Conservation (phyloP, 2,113 vertebrate species). For the Microtus richardsoni region DNA sequence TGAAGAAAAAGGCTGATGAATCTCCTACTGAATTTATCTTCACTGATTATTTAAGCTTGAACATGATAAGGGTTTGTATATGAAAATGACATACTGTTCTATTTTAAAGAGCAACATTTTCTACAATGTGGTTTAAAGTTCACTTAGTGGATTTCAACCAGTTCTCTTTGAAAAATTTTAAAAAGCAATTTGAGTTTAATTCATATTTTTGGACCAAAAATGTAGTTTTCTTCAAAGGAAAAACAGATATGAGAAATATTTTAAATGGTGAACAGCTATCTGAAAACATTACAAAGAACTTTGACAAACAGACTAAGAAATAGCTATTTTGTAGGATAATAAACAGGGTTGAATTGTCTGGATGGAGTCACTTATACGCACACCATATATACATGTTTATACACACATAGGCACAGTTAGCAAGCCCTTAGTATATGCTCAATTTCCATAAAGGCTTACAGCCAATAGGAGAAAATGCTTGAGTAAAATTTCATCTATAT, state of each 20-base stretch:
- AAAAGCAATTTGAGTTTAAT: neutral
- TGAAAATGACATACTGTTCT: neutral
- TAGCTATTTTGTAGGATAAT: neutral
- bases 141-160: neutral
- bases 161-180: neutral
- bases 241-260: neutral
- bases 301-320: neutral
- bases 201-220: slow-evolving; percentile 22
- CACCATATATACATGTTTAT: neutral
- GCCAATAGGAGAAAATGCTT: neutral
- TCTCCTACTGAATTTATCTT: neutral
- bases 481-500: neutral
- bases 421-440: neutral
- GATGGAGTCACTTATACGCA: neutral
- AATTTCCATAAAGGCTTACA: neutral
- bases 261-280: neutral
- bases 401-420: neutral
- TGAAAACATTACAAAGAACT: neutral
- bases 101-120: neutral
- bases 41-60: slow-evolving; percentile 11
- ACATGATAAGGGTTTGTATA: neutral
- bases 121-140: neutral
- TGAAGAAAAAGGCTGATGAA: neutral
- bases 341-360: neutral
- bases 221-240: neutral